Conservation (phyloP, 35 echinoderm and acorn worm species). For the Apostichopus japonicus region DNA sequence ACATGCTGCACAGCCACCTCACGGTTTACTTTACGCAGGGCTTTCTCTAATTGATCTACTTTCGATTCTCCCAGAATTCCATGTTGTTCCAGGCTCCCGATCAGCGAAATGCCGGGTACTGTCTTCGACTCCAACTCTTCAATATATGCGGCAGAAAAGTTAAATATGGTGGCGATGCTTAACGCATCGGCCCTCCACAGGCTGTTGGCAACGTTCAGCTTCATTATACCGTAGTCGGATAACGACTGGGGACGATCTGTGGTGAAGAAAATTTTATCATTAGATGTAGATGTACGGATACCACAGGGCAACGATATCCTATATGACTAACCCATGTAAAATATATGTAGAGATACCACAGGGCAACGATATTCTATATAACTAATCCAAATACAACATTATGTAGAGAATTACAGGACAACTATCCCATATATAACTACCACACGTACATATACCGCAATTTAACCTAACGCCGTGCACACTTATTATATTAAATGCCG, state of each 20-base stretch:
- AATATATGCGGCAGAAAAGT: not conserved
- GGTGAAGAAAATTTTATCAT: not conserved
- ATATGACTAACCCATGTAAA: too few species aligned
- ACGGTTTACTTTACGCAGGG: not conserved
- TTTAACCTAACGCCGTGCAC: too few species aligned
- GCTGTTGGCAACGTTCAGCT: not conserved
- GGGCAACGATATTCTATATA: too few species aligned
- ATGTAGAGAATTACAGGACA: too few species aligned
- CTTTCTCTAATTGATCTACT: conserved; percentile 5
- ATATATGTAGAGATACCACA: too few species aligned
- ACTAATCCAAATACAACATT: too few species aligned
- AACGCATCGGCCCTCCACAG: not conserved
- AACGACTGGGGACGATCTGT: not conserved
- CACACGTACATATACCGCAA: too few species aligned
- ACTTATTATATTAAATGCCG: too few species aligned
- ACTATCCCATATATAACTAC: too few species aligned
- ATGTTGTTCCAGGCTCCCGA: not conserved
- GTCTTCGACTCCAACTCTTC: not conserved
- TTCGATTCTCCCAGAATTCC: not conserved
- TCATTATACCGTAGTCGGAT: conserved; percentile 28
- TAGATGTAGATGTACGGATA: too few species aligned
- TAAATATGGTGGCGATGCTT: not conserved
- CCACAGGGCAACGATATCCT: too few species aligned
- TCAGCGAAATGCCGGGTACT: not conserved
- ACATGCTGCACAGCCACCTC: not conserved